Conservation (phyloP, 2,888 invertebrate genomes). For the Bugula neritina region DNA sequence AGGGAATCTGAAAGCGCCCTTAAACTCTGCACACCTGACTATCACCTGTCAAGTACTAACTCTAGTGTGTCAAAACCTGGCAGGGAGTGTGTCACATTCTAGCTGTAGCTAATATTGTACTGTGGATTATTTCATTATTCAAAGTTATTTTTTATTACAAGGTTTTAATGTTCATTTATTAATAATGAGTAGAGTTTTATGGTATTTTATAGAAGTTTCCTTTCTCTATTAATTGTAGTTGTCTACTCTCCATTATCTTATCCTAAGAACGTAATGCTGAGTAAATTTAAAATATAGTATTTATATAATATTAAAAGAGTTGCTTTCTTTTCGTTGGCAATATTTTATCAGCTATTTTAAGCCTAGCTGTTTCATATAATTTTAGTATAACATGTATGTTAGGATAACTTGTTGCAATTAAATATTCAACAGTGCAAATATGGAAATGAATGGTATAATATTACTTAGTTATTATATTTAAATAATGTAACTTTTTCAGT, state of each 20-base stretch:
- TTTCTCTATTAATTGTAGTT: too few species aligned
- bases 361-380: constrained; percentile 86
- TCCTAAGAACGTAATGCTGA: too few species aligned
- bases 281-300: too few species aligned
- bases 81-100: too few species aligned
- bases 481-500: too few species aligned
- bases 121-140: constrained; percentile 93
- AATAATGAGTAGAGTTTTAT: constrained; percentile 85
- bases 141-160: constrained; percentile 86
- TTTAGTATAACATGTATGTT: constrained; percentile 93
- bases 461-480: too few species aligned
- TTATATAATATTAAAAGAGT: constrained; percentile 87
- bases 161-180: constrained; percentile 86
- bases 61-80: constrained; percentile 62
- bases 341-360: constrained; percentile 91
- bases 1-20: too few species aligned
- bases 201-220: too few species aligned
- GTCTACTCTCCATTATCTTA: too few species aligned
- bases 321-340: constrained; percentile 84
- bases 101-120: constrained; percentile 89
- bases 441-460: too few species aligned
- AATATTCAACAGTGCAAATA: too few species aligned
- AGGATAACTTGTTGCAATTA: too few species aligned
- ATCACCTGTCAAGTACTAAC: neutral
- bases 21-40: constrained; percentile 75